Base-by-base conservation (phyloP, 2,888 invertebrate species). In the Agelastica alni region DNA sequence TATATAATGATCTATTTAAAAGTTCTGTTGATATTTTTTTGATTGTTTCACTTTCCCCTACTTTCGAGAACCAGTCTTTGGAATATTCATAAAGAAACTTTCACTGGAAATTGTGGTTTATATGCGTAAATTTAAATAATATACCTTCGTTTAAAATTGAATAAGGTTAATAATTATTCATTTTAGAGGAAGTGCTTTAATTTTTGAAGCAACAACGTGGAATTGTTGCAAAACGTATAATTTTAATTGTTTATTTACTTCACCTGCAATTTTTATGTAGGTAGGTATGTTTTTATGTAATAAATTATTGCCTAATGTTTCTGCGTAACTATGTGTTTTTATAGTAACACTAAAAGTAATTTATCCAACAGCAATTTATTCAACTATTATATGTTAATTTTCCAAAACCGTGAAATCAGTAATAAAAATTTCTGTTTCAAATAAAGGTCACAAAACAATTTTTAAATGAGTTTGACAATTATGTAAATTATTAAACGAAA, bases 81-180 rank as follows among this genome's bases (percentile, higher is more conserved):
- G 14, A 42, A 26, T 20, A 42, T 42, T 28, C 10, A 9, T 12
- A 12, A 20, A 28, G 20, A 26, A 9, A 28, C 42, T 42, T 42
- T 42, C 42, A 42, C 42, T 42, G 10, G 28, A 26, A 28, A 28
- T 20, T 9, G 5, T 42, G 22, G 18, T 18, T 18, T 42, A 4
- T 28, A 42, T 42, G 22, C 26, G 42, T 26, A 14, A 42, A 28
- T 42, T 26, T 26, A 9, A 41, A 41, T 22, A 41, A 41, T 42
- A 42, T 6, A 42, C 7, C 42, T 42, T 22, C 16, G 12, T 22
- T 20, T 5, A 2, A 26, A 26, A 42, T 42, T 42, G 7, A 28
- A 20, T 42, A 42, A 42, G 20, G 13, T 42, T 22, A 22, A n/a
- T n/a, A n/a, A 28, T 42, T 20, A 42, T 42, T 42, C 22, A 42